Base-by-base conservation (phyloP, 2,113 vertebrate genomes). In the Anser brachyrhynchus region DNA sequence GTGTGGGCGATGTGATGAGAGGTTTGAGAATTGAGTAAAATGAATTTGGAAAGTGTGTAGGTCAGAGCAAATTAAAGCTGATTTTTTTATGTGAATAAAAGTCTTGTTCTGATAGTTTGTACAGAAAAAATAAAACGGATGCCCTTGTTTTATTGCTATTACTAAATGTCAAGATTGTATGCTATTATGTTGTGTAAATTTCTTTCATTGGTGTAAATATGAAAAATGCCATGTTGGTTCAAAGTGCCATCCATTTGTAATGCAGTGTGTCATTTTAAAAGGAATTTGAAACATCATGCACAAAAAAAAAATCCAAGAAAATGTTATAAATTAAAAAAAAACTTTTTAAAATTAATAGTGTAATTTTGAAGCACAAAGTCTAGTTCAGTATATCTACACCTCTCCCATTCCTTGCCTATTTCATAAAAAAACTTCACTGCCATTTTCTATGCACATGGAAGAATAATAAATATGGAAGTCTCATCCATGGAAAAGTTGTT, bases 131-230 rank as follows among this genome's bases (percentile, higher is more conserved):
- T 97, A 98, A 98, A 98, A 97, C 98, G 98, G 98, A 98, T 98
- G 98, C 98, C 97, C 98, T 97, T 97, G 98, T 98, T 98, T 98
- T 98, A 98, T 98, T 97, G 98, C 98, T 98, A 98, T 97, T 99
- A 98, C 98, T 98, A 98, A 98, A 98, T 99, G 98, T 99, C 97
- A 96, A 97, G 98, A 97, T 98, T 98, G 98, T 99, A 98, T 98
- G 98, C 98, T 99, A 98, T 98, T 96, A 96, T 98, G 98, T 99
- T 98, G 98, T 99, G 99, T 99, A 99, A 98, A 99, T 99, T 99
- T 98, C 97, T 98, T 98, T 98, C 43, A 96, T 98, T 98, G 97
- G 98, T 99, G 99, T 99, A 99, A 99, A 99, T 99, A 99, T 97
- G 97, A 97, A 98, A 98, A 98, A 98, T 98, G 98, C 98, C 98